Evolutionary conservation across 2,888 invertebrate genomes (phyloP), one percentile per base, ranked within the genome.

Genomic region (Vanessa cardui): DNA sequence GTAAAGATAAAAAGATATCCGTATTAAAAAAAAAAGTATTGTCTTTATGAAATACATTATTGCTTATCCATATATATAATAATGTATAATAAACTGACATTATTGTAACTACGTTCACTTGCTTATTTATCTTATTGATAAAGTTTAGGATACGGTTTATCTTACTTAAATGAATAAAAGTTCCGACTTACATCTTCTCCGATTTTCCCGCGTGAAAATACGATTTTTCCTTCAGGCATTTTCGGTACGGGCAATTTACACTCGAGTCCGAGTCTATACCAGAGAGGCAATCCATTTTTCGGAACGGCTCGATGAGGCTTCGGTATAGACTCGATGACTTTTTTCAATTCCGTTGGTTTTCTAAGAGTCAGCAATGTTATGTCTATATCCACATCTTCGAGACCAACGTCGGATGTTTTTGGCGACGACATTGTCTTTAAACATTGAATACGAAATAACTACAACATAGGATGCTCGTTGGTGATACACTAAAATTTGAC

Each of bases 241-340:
- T 92, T 90, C 18, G 94, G 90, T 66, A 93, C 87, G 1, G 94
- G 94, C 63, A 94, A 80, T 77, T 94, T 94, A 68, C 86, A 81
- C 74, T 94, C 94, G 77, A 94, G 75, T 0, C 94, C 92, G 4
- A 94, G 83, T 50, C 81, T 83, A 67, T 88, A 87, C 94, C 94
- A 94, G 66, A 89, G 66, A 2, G 94, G 94, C 26, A 94, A 80
- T 1, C 92, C 92, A 84, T 88, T 89, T 72, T 88, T 88, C 1
- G 94, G 94, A 2, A 94, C 90, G 2, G 91, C 85, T 33, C 88
- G 79, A 50, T 81, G 68, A 0, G 93, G 93, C 71, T 90, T 90
- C 3, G 93, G 92, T 58, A 93, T 82, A 0, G 90, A 87, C 71
- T 92, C 89, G 26, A 91, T 85, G 18, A 93, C 87, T 82, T 90